Evolutionary conservation across 2,888 invertebrate genomes (phyloP).

Genomic region (Drosophila kanekoi): DNA sequence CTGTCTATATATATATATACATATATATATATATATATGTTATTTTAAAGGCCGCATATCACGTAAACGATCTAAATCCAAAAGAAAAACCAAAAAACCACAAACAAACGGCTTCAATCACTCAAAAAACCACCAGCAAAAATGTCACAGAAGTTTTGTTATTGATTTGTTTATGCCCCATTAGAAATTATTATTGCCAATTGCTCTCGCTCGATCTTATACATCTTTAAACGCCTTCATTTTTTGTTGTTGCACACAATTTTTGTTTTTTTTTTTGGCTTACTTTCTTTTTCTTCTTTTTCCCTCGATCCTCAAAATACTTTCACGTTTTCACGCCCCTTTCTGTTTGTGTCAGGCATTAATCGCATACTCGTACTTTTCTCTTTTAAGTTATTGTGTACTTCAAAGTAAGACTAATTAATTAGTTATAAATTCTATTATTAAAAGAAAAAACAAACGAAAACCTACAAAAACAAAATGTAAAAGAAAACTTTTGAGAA

Average conservation of each 20-base stretch:
- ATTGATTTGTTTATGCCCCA: neutral
- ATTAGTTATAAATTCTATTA: conserved; percentile 71
- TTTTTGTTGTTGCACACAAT: conserved; percentile 35
- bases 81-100: conserved; percentile 5
- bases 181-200: conserved; percentile 6
- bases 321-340: conserved; percentile 32
- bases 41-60: conserved; percentile 64
- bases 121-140: conserved; percentile 32
- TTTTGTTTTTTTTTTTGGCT: conserved; percentile 14
- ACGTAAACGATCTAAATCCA: conserved; percentile 35
- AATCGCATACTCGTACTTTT: conserved; percentile 63
- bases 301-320: conserved; percentile 3
- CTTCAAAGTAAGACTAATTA: conserved; percentile 84
- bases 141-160: conserved; percentile 16
- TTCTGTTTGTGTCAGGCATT: conserved; percentile 63
- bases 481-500: conserved; percentile 68
- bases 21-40: conserved; percentile 52
- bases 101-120: conserved; percentile 51
- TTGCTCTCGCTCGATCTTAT: conserved; percentile 29
- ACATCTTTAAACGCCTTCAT: no score
- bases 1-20: conserved; percentile 56
- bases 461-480: conserved; percentile 62
- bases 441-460: conserved; percentile 46
- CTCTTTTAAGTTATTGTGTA: conserved; percentile 81
- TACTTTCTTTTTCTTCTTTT: conserved; percentile 26